Base-by-base conservation (phyloP, 2,113 vertebrate species). In the Toxotes jaculatrix region DNA sequence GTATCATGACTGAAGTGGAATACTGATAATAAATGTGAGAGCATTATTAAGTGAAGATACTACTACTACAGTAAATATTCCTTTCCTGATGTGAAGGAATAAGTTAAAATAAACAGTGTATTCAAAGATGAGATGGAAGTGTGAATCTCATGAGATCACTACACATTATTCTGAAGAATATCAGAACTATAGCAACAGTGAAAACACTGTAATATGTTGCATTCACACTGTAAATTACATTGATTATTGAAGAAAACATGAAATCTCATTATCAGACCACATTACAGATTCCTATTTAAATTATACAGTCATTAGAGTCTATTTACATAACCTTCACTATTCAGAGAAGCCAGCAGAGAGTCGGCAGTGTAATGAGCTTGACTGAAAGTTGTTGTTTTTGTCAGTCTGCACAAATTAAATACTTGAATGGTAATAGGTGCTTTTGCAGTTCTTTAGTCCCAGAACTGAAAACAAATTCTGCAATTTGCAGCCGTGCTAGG, bases 301-400 rank as follows among this genome's bases (percentile, higher is more conserved):
- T 77, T 43, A 62, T 11, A 47, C 72, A 69, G 70, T 74, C 63
- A 57, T 76, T 36, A 5, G 14, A 84, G 65, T 32, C 77, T 40
- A 82, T 91, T 87, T 87, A 60, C 81, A 89, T 77, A 78, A 82
- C 69, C 74, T 56, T 81, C 53, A 62, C 45, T 76, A 21, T 75
- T 79, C 80, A 77, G 68, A 73, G 31, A 76, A 62, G 78, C 86
- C 72, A 61, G 68, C 74, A 62, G 59, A 79, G 67, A 87, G 79
- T 57, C 67, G 13, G 75, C 68, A 19, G 55, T 42, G 23, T 88
- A 90, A 90, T 86, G 77, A 90, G 79, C 84, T 72, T 66, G 63
- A 88, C 75, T 82, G 66, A 91, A 92, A 90, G 64, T 79, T 86
- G 82, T 89, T 90, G 79, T 92, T 90, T 87, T 89, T 90, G 82